Conservation (phyloP, 2,113 vertebrate species). For the Gymnobelideus leadbeateri region DNA sequence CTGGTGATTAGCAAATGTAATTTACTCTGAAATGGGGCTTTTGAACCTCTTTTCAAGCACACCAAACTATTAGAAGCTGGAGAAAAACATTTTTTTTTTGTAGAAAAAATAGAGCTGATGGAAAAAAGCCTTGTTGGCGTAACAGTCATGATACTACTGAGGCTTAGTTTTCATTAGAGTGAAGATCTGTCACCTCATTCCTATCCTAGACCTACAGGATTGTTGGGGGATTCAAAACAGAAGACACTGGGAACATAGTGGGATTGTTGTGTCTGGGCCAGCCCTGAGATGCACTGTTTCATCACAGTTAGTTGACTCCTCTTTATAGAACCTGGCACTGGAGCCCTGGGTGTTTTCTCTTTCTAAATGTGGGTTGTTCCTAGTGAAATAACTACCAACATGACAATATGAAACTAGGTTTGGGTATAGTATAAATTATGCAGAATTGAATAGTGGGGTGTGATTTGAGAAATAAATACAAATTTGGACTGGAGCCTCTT, state of each 20-base stretch:
- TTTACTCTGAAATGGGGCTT: constrained; percentile 40
- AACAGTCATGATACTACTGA: neutral
- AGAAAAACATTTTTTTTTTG: neutral
- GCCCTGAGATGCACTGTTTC: neutral
- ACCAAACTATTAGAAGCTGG: constrained; percentile 41
- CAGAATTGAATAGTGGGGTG: neutral
- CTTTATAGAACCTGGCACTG: neutral
- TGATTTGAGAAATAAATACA: neutral
- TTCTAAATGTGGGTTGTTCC: neutral
- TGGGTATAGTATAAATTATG: neutral
- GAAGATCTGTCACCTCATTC: neutral
- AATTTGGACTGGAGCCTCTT: neutral
- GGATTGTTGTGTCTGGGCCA: neutral
- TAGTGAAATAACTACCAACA: neutral
- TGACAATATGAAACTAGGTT: neutral
- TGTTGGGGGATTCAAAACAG: neutral
- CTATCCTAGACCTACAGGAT: neutral
- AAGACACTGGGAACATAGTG: neutral
- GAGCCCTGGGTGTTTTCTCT: constrained; percentile 1
- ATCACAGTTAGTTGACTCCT: neutral
- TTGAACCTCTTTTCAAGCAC: constrained; percentile 41
- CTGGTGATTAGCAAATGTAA: constrained; percentile 44
- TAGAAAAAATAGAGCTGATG: constrained; percentile 10
- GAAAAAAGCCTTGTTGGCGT: neutral
- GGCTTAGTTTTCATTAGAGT: constrained; percentile 3